Evolutionary conservation across 1,140 invertebrate genomes (phyloP).

Genomic region (Holotrichia oblita): DNA sequence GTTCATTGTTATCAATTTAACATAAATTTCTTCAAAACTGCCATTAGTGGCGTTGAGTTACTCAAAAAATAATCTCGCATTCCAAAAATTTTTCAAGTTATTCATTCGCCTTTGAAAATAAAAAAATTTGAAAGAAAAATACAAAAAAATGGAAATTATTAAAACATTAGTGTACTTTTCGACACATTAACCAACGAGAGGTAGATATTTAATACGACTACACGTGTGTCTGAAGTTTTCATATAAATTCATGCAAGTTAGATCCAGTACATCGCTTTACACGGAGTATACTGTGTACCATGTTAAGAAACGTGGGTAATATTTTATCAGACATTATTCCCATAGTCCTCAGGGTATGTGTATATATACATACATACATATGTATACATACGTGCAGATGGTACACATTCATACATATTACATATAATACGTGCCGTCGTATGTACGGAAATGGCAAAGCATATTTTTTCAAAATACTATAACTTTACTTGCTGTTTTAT

Average conservation of each 20-base stretch:
- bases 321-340: conserved; percentile 13
- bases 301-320: not conserved
- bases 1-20: too few species aligned
- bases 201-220: not conserved
- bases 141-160: too few species aligned
- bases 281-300: not conserved
- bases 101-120: too few species aligned
- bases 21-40: too few species aligned
- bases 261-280: not conserved
- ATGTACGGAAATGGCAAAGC: too few species aligned
- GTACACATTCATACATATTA: conserved; percentile 4
- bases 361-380: too few species aligned
- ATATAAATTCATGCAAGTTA: not conserved
- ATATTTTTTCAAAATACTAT: too few species aligned
- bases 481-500: too few species aligned
- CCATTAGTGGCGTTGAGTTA: too few species aligned
- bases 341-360: not conserved
- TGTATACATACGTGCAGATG: conserved; percentile 2
- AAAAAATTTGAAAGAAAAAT: too few species aligned
- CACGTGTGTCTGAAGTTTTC: conserved; percentile 12
- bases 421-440: not conserved
- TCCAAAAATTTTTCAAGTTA: too few species aligned
- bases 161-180: not conserved
- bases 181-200: not conserved
- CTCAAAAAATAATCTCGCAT: too few species aligned